Evolutionary conservation across 2,888 invertebrate species (phyloP).

Genomic region (Labia minor): DNA sequence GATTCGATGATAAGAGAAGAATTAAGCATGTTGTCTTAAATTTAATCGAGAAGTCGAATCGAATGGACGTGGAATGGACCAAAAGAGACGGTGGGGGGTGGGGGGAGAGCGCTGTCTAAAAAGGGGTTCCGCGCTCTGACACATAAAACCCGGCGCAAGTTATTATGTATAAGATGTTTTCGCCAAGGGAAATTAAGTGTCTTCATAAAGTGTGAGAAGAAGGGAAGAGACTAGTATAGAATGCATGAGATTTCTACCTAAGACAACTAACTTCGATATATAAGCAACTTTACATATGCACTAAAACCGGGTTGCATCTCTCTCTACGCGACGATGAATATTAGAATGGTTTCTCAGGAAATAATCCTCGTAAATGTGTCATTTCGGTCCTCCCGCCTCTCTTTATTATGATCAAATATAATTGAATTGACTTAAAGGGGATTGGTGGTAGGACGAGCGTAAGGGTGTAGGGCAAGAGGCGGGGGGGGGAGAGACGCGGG

Average conservation of each 20-base stretch:
- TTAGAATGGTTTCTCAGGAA: neutral
- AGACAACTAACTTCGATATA: constrained; percentile 18
- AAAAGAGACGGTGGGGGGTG: no score
- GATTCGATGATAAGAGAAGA: no score
- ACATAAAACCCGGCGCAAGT: neutral
- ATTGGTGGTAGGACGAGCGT: no score
- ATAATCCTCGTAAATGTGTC: neutral
- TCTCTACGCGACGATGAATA: neutral
- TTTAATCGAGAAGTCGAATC: no score
- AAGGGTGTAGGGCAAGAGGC: neutral
- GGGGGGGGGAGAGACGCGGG: no score
- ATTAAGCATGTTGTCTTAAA: no score
- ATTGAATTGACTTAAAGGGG: neutral
- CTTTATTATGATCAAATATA: neutral
- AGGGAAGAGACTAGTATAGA: constrained; percentile 22
- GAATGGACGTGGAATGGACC: no score
- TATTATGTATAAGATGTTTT: neutral
- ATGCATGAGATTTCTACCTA: constrained; percentile 23
- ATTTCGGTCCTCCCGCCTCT: neutral
- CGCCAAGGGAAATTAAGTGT: constrained; percentile 25
- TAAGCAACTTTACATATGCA: constrained; percentile 14
- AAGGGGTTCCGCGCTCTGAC: neutral
- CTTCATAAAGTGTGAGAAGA: constrained; percentile 24
- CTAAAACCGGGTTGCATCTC: neutral
- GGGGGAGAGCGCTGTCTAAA: neutral